Evolutionary conservation across 1,140 invertebrate species (phyloP).

Genomic region (Drosophila busckii): DNA sequence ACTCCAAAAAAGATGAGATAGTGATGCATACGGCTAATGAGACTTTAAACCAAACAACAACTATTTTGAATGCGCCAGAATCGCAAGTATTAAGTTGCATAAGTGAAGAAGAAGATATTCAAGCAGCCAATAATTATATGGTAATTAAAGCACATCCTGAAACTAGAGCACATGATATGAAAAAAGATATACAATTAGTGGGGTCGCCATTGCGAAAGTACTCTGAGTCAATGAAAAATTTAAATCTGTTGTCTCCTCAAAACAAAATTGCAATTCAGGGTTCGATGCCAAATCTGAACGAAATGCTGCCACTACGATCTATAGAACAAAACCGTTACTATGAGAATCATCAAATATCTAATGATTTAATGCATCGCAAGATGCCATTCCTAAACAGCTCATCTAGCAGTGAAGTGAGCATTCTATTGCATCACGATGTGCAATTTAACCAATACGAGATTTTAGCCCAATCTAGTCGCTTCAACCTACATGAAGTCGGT

Average conservation of each 20-base stretch:
- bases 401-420: conserved; percentile 44
- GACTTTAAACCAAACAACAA: conserved; percentile 58
- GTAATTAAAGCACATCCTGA: neutral
- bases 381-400: conserved; percentile 39
- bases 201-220: conserved; percentile 70
- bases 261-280: conserved; percentile 60
- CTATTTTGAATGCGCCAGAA: conserved; percentile 40
- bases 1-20: conserved; percentile 23
- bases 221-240: conserved; percentile 74
- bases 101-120: conserved; percentile 51
- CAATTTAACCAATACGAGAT: conserved; percentile 72
- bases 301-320: conserved; percentile 60
- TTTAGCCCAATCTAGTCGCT: conserved; percentile 73
- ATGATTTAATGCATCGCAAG: neutral
- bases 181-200: conserved; percentile 61
- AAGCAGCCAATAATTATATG: conserved; percentile 24
- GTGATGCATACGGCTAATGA: conserved; percentile 25
- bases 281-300: conserved; percentile 77
- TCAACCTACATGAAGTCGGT: conserved; percentile 70
- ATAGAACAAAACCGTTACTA: conserved; percentile 78
- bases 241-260: conserved; percentile 52
- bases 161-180: conserved; percentile 29
- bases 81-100: conserved; percentile 55
- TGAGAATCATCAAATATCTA: conserved; percentile 47
- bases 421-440: conserved; percentile 49